Conservation (phyloP, 2,888 invertebrate species). For the Arrhopalites spinosus region DNA sequence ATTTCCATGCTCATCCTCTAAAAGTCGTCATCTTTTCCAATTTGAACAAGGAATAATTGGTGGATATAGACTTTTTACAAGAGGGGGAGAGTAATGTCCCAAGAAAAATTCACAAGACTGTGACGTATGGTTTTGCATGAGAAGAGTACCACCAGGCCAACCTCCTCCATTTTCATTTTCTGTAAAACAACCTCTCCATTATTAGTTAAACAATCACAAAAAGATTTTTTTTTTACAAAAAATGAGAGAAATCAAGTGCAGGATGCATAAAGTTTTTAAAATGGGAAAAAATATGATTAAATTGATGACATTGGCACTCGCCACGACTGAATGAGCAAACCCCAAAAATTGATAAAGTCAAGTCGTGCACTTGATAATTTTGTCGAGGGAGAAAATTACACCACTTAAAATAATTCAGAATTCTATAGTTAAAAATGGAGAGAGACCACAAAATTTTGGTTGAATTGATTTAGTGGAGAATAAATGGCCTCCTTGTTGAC, state of each 20-base stretch:
- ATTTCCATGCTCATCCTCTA: conserved; percentile 12
- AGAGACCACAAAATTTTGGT: too few relatives aligned
- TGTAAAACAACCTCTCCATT: background rate
- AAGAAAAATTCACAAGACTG: conserved; percentile 16
- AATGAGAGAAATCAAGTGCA: background rate
- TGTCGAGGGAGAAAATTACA: too few relatives aligned
- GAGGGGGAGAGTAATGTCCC: conserved; percentile 15
- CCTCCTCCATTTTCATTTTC: background rate
- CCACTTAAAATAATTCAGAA: too few relatives aligned
- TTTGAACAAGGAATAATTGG: background rate
- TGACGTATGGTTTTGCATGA: conserved; percentile 27
- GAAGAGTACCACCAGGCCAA: background rate
- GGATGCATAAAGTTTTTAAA: background rate
- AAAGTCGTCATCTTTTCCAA: background rate
- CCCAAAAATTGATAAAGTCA: too few relatives aligned
- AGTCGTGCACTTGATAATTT: too few relatives aligned
- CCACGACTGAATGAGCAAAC: too few relatives aligned
- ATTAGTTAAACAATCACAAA: too few relatives aligned
- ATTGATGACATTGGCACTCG: too few relatives aligned
- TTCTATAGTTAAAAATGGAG: too few relatives aligned
- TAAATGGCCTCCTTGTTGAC: too few relatives aligned
- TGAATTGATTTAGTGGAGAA: too few relatives aligned
- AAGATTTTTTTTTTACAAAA: background rate
- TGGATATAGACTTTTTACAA: background rate
- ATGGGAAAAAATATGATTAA: background rate